Evolutionary conservation across 2,888 invertebrate species (phyloP), one percentile per base, ranked within the genome.

Genomic region (Sceliomorpha sp.): DNA sequence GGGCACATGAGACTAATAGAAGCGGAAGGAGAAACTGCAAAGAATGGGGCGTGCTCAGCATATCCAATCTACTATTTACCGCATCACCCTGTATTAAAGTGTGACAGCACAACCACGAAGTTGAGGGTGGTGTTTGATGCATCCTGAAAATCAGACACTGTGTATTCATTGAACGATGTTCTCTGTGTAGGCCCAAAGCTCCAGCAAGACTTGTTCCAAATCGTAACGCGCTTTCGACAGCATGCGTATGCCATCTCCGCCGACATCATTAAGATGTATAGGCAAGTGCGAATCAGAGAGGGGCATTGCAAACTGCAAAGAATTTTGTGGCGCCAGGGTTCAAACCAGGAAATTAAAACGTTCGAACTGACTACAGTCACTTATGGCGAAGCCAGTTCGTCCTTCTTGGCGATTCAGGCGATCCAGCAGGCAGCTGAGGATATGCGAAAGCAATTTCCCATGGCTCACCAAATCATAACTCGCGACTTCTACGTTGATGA

Each of bases 331-430:
- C 12, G 12, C 10, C 2, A 8, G 12, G 9, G n/a, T n/a, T n/a
- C n/a, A n/a, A n/a, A n/a, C n/a, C n/a, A n/a, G n/a, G n/a, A n/a
- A 12, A 32, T 12, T 10, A 6, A 32, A 2, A 26, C 12, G 1
- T 75, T 55, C 26, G 50, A 72, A 4, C 53, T 75, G 0, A 68
- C 70, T 14, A 76, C 72, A 5, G 76, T 78, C 5, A 81, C 74
- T 0, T 78, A 78, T 34, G 75, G 81, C 0, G 68, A 66, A 1
- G 72, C 75, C 1, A 60, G 70, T 5, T 75, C 76, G 1, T 69
- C 80, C 0, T 81, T 63, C 55, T 31, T 76, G 4, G 74, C 81
- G 0, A 71, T 70, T 0, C 13, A 74, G 15, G 60, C 64, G 8
- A 17, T 81, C 5, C 51, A 74, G 7, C 74, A 78, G 32, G 45